Percentiles rank a stretch among this genome's conserved stretches.
These are phyloP conservation scores for Galbula dea DNA, from an alignment of 2,113 vertebrate species.

Conservation along the genomic window DNA sequence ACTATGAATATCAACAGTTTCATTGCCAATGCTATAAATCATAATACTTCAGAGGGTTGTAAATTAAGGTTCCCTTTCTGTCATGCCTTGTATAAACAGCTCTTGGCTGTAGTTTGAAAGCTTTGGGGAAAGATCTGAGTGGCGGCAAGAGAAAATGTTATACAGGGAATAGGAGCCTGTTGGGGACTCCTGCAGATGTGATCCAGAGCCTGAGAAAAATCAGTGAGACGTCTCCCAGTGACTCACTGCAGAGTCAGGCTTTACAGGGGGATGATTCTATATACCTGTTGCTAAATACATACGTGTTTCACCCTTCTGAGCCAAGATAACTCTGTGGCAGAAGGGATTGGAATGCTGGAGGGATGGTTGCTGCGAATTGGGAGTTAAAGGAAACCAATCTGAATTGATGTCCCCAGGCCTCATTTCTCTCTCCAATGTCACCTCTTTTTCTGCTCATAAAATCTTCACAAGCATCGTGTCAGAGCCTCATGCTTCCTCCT, in stretches of 20 bases:
- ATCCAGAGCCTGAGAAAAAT: background rate
- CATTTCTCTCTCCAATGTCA: background rate
- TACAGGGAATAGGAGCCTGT: background rate
- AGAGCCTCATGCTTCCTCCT: constrained; percentile 35
- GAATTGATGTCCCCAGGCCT: background rate
- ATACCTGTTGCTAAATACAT: background rate
- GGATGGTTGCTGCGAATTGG: background rate
- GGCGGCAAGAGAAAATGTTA: background rate
- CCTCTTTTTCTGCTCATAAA: constrained; percentile 37
- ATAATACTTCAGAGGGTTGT: background rate
- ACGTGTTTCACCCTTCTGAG: background rate
- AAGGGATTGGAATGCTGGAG: background rate
- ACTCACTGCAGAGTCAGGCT: background rate
- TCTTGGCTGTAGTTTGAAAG: background rate
- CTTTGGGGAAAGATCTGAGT: background rate
- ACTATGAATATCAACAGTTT: constrained; percentile 45
- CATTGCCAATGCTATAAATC: constrained; percentile 26
- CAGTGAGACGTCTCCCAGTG: background rate
- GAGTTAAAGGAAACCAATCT: background rate
- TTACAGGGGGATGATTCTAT: background rate
- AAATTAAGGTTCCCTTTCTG: constrained; percentile 40
- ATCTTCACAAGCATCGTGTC: constrained; percentile 12
- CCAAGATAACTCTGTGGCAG: background rate
- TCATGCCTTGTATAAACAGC: background rate
- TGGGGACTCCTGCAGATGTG: background rate